Conservation (phyloP, 30 jellyfish, hydroid and myxozoan species). For the Hydractinia symbiolongicarpus region DNA sequence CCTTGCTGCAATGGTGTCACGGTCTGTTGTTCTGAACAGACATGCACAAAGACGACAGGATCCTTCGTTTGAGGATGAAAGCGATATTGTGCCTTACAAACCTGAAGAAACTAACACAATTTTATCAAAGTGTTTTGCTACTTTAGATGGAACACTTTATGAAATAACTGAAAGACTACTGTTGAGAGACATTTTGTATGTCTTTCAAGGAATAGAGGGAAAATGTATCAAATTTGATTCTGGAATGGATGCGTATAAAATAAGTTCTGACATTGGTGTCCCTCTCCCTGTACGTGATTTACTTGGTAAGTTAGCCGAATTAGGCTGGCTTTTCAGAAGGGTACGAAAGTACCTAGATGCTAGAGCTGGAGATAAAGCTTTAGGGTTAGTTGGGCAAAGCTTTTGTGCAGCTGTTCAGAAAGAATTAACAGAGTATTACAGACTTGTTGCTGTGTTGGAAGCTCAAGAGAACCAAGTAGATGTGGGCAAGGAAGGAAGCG, state of each 20-base stretch:
- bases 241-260: constrained; percentile 69
- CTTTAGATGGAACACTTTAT: constrained; percentile 69
- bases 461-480: constrained; percentile 79
- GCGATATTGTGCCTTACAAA: constrained; percentile 41
- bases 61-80: constrained; percentile 18
- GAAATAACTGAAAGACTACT: constrained; percentile 88
- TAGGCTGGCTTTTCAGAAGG: constrained; percentile 92
- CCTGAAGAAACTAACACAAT: constrained; percentile 50
- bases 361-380: constrained; percentile 85
- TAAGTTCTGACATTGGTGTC: constrained; percentile 72
- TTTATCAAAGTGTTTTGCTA: constrained; percentile 45
- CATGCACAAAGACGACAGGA: constrained; percentile 21
- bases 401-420: constrained; percentile 91
- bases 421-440: constrained; percentile 85
- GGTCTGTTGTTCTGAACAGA: constrained; percentile 54
- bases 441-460: constrained; percentile 88
- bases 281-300: constrained; percentile 93
- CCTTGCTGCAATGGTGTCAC: constrained; percentile 88
- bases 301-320: constrained; percentile 72
- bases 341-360: constrained; percentile 80
- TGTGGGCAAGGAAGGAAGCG: constrained; percentile 25
- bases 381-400: constrained; percentile 97
- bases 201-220: constrained; percentile 98
- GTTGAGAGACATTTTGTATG: constrained; percentile 77
- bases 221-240: constrained; percentile 70